Base-by-base conservation (phyloP, 1,140 invertebrate species). In the Camponotus floridanus region DNA sequence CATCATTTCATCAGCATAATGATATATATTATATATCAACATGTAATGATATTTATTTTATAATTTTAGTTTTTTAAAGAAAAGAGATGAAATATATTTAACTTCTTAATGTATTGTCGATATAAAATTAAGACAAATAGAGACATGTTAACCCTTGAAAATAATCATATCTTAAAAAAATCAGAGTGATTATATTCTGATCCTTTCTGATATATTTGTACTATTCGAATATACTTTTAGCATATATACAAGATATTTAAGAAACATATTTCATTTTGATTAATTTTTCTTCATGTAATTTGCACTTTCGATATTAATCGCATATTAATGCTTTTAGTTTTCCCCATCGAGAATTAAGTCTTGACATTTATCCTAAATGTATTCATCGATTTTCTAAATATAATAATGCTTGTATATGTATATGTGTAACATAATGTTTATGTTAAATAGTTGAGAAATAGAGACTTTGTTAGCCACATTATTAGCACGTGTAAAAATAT, bases 351-450 rank as follows among this genome's bases (percentile, higher is more conserved):
- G 13, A 73, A 64, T 45, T 83, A 74, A 59, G 26, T 83, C 55
- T 83, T 83, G 79, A 83, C 55, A 83, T 74, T 83, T 83, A 48
- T 13, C 68, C 68, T 83, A 83, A 83, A 83, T 73, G n/a, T 61
- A 15, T 45, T n/a, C 45, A 83, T 83, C 18, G 79, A 74, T 74
- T 62, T 83, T 83, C 57, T 83, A 83, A 73, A 83, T 83, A 83
- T 83, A 83, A 80, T 48, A 55, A 11, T 36, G 15, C 3, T 36
- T 6, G 26, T 26, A 26, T 26, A 26, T 26, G 62, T 2, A 36
- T 67, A 26, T 76, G 45, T 76, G 61, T 13, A 42, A 51, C 57
- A 51, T 70, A 73, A 83, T 74, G 55, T 83, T 74, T 74, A 73
- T 74, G 57, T 83, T 74, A 45, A 83, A 73, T 73, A 57, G 55